Evolutionary conservation across 2,113 vertebrate genomes (phyloP).

Genomic region (Parus major): DNA sequence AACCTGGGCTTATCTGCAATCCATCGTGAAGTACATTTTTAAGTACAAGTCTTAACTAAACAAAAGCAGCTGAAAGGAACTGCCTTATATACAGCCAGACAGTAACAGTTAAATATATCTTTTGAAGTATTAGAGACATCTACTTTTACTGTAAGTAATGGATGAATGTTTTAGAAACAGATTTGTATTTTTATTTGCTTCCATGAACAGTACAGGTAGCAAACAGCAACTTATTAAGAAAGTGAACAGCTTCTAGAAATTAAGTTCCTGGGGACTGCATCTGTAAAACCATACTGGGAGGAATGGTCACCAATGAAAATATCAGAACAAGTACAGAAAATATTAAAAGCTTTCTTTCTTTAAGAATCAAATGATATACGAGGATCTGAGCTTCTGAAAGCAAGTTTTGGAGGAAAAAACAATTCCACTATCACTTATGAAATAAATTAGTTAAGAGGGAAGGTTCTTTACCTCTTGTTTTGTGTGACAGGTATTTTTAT

Average conservation of each 20-base stretch:
- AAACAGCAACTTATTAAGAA: neutral
- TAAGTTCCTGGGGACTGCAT: neutral
- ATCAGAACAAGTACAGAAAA: neutral
- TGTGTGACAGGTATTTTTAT: neutral
- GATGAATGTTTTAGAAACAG: neutral
- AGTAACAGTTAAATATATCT: neutral
- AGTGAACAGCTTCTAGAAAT: neutral
- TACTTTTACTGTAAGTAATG: neutral
- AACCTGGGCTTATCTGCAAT: neutral
- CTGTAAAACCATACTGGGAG: neutral
- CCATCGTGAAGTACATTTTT: neutral
- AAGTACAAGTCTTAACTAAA: neutral
- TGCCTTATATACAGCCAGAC: neutral
- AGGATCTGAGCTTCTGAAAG: neutral
- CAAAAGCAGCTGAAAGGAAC: neutral
- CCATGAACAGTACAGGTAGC: neutral
- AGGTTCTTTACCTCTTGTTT: neutral
- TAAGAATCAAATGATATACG: neutral
- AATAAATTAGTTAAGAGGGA: neutral
- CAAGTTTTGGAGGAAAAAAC: neutral
- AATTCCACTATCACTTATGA: neutral
- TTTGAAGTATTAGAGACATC: neutral
- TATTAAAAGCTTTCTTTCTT: neutral
- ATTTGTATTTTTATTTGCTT: neutral
- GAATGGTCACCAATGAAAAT: neutral